Evolutionary conservation across 2,888 invertebrate species (phyloP).

Genomic region (Drosophila austrosaltans): DNA sequence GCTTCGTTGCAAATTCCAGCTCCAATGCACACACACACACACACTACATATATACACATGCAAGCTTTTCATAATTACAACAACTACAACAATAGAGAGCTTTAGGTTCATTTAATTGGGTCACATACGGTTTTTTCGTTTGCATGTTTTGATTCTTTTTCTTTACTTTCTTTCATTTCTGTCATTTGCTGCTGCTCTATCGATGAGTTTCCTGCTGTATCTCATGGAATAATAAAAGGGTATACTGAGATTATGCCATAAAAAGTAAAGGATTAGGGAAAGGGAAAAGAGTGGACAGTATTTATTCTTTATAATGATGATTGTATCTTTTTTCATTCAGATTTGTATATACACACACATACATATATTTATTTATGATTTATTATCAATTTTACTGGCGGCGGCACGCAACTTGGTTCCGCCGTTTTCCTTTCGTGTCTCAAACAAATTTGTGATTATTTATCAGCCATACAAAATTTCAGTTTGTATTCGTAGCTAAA

Average conservation of each 20-base stretch:
- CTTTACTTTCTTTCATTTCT: constrained; percentile 8
- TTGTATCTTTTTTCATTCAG: too few species aligned
- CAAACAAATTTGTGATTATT: constrained; percentile 28
- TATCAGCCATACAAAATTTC: constrained; percentile 44
- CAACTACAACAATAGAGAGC: constrained; percentile 28
- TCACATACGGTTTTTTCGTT: constrained; percentile 77
- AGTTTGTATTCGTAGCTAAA: constrained; percentile 27
- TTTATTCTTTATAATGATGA: too few species aligned
- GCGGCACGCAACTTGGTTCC: constrained; percentile 6
- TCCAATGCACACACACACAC: constrained; percentile 66
- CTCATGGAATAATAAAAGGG: neutral
- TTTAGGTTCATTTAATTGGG: constrained; percentile 80
- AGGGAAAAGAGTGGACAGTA: too few species aligned
- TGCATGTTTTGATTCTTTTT: constrained; percentile 42
- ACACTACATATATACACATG: constrained; percentile 30
- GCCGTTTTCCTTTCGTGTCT: constrained; percentile 6
- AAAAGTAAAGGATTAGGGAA: too few species aligned
- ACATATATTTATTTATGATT: constrained; percentile 4
- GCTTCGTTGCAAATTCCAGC: constrained; percentile 77
- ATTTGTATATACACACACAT: too few species aligned
- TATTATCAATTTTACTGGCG: neutral
- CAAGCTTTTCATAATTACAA: constrained; percentile 72
- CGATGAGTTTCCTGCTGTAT: constrained; percentile 72
- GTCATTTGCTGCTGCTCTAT: constrained; percentile 61
- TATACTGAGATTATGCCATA: too few species aligned